These are phyloP conservation scores for Drosophila ogumai DNA, from an alignment of 1,140 invertebrate genomes.

Conservation along the genomic window DNA sequence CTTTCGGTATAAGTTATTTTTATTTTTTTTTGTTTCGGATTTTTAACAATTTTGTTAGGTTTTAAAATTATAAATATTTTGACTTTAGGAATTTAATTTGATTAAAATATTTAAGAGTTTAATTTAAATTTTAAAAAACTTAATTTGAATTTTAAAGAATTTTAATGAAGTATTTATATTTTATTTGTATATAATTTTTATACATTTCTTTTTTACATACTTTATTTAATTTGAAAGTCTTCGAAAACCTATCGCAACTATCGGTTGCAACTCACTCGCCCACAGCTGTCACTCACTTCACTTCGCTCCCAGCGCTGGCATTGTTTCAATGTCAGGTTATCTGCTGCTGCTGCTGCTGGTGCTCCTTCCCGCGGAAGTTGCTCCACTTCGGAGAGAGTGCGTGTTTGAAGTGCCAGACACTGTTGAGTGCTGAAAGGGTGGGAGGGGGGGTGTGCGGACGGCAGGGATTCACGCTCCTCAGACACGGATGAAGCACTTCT, in stretches of 20 bases:
- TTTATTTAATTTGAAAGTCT: not conserved
- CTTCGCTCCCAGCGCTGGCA: constrained; percentile 19
- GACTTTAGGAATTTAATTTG: too few relatives aligned
- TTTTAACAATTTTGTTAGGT: too few relatives aligned
- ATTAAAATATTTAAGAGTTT: too few relatives aligned
- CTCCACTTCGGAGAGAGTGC: constrained; percentile 33
- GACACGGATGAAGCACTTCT: constrained; percentile 55
- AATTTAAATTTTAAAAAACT: too few relatives aligned
- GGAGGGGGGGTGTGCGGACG: not conserved
- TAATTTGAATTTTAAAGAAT: too few relatives aligned
- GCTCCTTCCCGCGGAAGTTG: constrained; percentile 23
- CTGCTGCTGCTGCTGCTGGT: constrained; percentile 4
- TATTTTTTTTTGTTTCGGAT: too few relatives aligned
- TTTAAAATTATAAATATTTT: too few relatives aligned
- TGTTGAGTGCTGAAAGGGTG: constrained; percentile 36
- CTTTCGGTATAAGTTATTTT: too few relatives aligned
- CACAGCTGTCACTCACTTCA: constrained; percentile 4
- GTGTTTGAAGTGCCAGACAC: constrained; percentile 60
- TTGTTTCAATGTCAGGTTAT: constrained; percentile 80
- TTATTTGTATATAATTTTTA: too few relatives aligned
- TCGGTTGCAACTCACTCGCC: not conserved
- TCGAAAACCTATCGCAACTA: not conserved
- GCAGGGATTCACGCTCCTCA: constrained; percentile 43
- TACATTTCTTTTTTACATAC: too few relatives aligned
- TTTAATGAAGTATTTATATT: too few relatives aligned